These are phyloP conservation scores for Mungos mungo DNA, from an alignment of 2,113 vertebrate species.

Conservation along the genomic window DNA sequence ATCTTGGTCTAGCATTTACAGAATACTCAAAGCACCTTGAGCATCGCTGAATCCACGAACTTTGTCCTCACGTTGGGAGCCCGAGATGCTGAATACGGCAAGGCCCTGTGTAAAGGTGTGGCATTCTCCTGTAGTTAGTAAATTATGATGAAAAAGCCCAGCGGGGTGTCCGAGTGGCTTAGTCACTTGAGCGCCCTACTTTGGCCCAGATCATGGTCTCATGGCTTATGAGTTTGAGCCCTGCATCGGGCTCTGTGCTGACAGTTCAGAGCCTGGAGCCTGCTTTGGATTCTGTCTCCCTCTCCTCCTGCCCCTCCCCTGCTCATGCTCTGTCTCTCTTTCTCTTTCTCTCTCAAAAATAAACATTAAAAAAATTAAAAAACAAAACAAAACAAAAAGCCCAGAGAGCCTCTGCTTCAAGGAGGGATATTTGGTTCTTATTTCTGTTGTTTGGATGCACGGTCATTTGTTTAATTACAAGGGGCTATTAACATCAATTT, in stretches of 20 bases:
- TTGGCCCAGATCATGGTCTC: no score
- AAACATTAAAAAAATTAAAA: no score
- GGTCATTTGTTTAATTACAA: constrained; percentile 36
- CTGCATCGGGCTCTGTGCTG: no score
- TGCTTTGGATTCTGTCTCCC: no score
- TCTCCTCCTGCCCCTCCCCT: no score
- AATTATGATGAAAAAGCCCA: not conserved
- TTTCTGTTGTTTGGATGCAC: constrained; percentile 29
- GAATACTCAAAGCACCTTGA: not conserved
- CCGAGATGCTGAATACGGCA: not conserved
- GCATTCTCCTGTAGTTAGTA: not conserved
- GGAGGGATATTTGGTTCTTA: not conserved
- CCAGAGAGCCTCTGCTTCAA: not conserved
- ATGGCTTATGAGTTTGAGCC: no score
- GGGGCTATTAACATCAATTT: constrained; percentile 35
- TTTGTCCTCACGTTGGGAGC: constrained; percentile 17
- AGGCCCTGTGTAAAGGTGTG: not conserved
- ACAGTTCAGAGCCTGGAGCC: no score
- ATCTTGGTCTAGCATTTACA: not conserved
- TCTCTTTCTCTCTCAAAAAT: no score
- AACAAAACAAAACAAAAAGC: not conserved
- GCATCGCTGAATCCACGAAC: not conserved
- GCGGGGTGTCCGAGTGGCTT: no score
- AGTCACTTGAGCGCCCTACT: no score
- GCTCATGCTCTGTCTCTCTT: no score